Conservation (phyloP, 2,113 vertebrate species). For the Rhinichthys klamathensis region DNA sequence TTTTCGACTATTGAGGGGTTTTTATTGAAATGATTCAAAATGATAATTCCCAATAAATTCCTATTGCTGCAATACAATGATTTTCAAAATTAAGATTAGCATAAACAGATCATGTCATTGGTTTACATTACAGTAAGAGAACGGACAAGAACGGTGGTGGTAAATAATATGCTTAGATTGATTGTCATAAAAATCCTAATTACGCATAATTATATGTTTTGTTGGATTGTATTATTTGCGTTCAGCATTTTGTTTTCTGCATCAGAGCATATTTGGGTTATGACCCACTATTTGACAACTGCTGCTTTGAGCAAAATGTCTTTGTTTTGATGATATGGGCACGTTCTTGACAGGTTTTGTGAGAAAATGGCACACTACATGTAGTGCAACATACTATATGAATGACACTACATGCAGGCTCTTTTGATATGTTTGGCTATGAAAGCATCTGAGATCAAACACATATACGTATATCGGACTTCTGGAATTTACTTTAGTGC, state of each 20-base stretch:
- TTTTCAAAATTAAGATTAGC: too few relatives aligned
- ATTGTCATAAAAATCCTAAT: neutral
- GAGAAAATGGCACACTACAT: neutral
- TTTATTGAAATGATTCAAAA: too few relatives aligned
- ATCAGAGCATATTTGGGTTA: neutral
- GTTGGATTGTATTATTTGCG: neutral
- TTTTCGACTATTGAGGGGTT: too few relatives aligned
- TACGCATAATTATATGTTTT: neutral
- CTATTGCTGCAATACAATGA: too few relatives aligned
- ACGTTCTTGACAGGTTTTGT: neutral
- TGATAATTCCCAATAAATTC: too few relatives aligned
- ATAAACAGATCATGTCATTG: too few relatives aligned
- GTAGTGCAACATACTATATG: neutral
- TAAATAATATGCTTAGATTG: neutral
- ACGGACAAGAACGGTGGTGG: neutral
- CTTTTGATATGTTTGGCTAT: neutral
- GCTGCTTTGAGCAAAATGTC: neutral
- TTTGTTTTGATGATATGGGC: neutral
- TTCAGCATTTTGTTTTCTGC: neutral
- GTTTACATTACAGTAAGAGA: too few relatives aligned
- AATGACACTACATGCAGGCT: neutral
- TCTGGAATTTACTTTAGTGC: neutral
- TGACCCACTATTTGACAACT: neutral
- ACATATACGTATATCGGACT: neutral
- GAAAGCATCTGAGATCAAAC: neutral